Evolutionary conservation across 2,113 vertebrate species (phyloP).

Genomic region (Lota lota): DNA sequence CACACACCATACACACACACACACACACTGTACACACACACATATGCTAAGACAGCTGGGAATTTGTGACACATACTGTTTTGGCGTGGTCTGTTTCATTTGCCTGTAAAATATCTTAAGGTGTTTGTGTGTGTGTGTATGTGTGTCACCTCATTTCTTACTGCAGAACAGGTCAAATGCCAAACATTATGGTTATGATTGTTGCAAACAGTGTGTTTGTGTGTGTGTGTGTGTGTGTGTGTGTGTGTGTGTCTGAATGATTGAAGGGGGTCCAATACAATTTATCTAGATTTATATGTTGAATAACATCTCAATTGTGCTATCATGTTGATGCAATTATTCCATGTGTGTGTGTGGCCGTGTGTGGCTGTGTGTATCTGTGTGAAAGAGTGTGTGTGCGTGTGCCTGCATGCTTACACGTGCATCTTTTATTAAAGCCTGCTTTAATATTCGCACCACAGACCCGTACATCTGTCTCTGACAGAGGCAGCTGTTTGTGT

Average conservation of each 20-base stretch:
- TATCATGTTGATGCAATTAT: too few relatives aligned
- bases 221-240: conserved; percentile 13
- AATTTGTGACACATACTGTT: too few relatives aligned
- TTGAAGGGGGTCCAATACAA: neutral
- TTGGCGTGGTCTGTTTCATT: too few relatives aligned
- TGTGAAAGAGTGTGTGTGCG: conserved; percentile 17
- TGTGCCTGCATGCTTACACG: conserved; percentile 22
- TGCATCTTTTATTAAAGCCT: conserved; percentile 59
- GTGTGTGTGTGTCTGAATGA: neutral
- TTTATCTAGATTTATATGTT: too few relatives aligned
- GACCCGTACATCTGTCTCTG: conserved; percentile 40
- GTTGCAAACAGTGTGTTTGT: neutral
- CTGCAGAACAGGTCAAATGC: too few relatives aligned
- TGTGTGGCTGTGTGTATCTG: conserved; percentile 5
- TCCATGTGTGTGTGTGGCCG: conserved; percentile 6
- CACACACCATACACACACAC: conserved; percentile 21
- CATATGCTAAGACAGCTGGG: neutral
- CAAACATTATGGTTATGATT: too few relatives aligned
- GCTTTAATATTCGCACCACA: conserved; percentile 42
- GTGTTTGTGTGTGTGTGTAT: conserved; percentile 20
- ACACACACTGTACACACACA: conserved; percentile 7
- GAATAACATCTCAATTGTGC: too few relatives aligned
- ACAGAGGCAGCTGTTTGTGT: conserved; percentile 52
- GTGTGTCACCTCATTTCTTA: neutral
- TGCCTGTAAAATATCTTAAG: conserved; percentile 26